Evolutionary conservation across 2,888 invertebrate genomes (phyloP), one percentile per base, ranked within the genome.

Genomic region (Nysson spinosus): DNA sequence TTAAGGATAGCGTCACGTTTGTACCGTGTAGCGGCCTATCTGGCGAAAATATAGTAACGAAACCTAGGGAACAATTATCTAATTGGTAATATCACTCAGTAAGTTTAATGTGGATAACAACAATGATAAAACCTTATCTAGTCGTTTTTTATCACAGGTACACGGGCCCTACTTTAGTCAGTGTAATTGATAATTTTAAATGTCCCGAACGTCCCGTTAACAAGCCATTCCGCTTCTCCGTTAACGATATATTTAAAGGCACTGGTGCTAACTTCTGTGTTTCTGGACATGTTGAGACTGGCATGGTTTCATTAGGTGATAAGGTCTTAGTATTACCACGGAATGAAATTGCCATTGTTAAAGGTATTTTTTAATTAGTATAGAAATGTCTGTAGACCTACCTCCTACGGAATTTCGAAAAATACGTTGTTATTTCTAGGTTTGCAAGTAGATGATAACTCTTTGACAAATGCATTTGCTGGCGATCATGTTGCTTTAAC

Each of bases 1-100:
- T 95, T 84, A 94, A 94, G 83, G 96, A 97, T 22, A 95, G 96
- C 85, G 92, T 98, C 0, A 92, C 91, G 1, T 99, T 93, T 87
- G 94, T 99, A 11, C 99, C 99, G 1, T 97, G 98, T 83, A 97
- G 97, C 71, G 99, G 99, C 2, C 88, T 99, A n/a, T 94, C 93
- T 0, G 99, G 99, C 6, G 96, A 97, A 85, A 99, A 99, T 89
- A 89, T 98, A 52, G 91, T 92, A 0, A 90, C 92, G 62, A 87
- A 91, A 46, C 91, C 95, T 0, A 90, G 89, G 30, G 88, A 89
- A 62, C 91, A 89, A 75, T 89, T 92, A 37, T 87, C 89, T 71
- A 91, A 89, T 79, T 97, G 91, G 93, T 86, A 71, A 3, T 17
- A 47, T 58, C 34, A 32, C n/a, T 43, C 26, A 9, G 11, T 26